Conservation (phyloP, 2,797 vertebrate species). For the Amazona finschi region DNA sequence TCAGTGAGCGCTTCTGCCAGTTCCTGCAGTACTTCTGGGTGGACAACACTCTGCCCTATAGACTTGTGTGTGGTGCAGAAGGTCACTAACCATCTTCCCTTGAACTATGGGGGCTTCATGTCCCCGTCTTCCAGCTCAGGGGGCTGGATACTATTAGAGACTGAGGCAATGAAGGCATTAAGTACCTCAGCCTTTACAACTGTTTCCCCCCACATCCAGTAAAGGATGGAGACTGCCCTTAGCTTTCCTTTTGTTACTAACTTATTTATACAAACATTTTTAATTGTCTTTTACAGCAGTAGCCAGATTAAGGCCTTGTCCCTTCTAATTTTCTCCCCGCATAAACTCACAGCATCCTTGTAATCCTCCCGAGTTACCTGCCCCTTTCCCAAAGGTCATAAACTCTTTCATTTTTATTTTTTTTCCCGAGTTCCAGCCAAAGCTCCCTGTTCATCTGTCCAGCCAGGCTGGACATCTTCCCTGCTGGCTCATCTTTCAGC, state of each 20-base stretch:
- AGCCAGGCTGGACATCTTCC: neutral
- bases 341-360: neutral
- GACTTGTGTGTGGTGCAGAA: neutral
- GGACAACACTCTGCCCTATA: neutral
- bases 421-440: neutral
- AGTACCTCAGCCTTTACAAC: neutral
- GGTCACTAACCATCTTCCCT: neutral
- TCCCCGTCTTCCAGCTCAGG: neutral
- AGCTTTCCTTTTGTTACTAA: neutral
- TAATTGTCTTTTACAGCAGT: neutral
- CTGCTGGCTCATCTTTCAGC: rapidly evolving
- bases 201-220: neutral
- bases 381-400: neutral
- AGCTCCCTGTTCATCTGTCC: neutral
- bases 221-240: neutral
- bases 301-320: neutral
- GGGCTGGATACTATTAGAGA: neutral
- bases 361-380: neutral
- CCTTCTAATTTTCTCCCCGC: neutral
- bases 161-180: neutral
- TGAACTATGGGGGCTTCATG: neutral
- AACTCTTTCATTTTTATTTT: neutral
- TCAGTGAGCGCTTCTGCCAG: neutral
- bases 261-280: neutral
- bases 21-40: neutral